Conservation (phyloP, 2,113 vertebrate genomes). For the Alosa alosa region DNA sequence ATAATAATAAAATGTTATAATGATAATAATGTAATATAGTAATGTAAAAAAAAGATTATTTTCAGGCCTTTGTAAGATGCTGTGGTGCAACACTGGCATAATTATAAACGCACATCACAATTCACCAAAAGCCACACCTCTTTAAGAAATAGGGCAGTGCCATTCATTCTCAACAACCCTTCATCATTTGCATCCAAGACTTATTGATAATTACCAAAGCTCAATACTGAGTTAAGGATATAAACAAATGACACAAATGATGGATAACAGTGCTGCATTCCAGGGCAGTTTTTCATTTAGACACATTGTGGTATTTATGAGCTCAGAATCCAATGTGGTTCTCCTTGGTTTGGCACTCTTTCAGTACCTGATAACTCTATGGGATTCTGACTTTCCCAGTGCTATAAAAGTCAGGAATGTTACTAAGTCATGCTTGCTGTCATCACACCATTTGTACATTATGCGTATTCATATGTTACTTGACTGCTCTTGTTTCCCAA, state of each 20-base stretch:
- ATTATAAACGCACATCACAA: neutral
- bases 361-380: neutral
- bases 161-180: neutral
- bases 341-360: neutral
- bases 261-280: neutral
- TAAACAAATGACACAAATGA: neutral
- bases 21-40: too few species aligned
- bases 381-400: neutral
- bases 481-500: neutral
- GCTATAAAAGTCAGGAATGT: neutral
- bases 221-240: neutral
- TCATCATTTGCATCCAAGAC: neutral
- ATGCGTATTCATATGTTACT: neutral
- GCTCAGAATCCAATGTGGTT: too few species aligned
- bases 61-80: neutral
- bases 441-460: neutral
- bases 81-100: neutral
- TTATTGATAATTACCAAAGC: neutral
- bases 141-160: neutral
- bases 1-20: too few species aligned
- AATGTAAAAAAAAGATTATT: too few species aligned
- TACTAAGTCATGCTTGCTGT: neutral
- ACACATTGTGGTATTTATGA: neutral
- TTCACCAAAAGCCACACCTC: neutral
- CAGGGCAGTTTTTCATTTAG: neutral